Conservation (phyloP, 2,888 invertebrate genomes). For the Cheilosia pagana region DNA sequence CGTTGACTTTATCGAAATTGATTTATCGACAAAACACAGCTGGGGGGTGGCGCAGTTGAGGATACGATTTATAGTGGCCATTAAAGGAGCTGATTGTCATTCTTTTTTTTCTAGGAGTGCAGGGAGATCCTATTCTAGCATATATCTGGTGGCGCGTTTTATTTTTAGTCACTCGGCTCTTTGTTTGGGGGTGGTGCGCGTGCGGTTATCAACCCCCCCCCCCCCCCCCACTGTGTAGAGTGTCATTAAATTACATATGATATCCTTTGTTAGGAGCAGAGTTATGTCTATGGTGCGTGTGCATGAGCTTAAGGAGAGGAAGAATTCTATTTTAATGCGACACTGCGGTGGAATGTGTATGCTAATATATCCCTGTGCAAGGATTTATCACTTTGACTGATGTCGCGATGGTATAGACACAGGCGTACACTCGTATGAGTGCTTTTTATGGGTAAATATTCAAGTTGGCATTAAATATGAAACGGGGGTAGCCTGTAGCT, state of each 20-base stretch:
- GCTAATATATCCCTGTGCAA: slow-evolving; percentile 64
- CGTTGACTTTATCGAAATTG: slow-evolving; percentile 72
- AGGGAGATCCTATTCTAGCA: slow-evolving; percentile 18
- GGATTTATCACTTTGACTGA: slow-evolving; percentile 56
- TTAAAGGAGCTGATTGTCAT: slow-evolving; percentile 80
- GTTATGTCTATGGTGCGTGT: slow-evolving; percentile 37
- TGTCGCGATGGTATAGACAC: neutral
- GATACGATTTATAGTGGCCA: slow-evolving; percentile 80
- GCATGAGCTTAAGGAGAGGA: slow-evolving; percentile 1
- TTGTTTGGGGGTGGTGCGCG: slow-evolving; percentile 30
- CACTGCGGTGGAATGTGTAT: slow-evolving; percentile 44
- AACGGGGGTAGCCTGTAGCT: neutral
- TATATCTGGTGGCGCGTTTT: slow-evolving; percentile 16
- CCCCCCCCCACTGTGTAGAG: neutral
- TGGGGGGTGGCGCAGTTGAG: slow-evolving; percentile 16
- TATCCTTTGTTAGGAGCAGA: slow-evolving; percentile 54
- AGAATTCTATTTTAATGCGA: slow-evolving; percentile 42
- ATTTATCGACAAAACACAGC: slow-evolving; percentile 75
- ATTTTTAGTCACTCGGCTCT: slow-evolving; percentile 47
- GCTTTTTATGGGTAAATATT: slow-evolving; percentile 42
- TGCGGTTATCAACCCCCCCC: slow-evolving; percentile 19
- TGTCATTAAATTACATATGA: slow-evolving; percentile 71
- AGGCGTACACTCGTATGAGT: slow-evolving; percentile 46
- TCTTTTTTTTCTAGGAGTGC: slow-evolving; percentile 20
- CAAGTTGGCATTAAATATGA: slow-evolving; percentile 61